Conservation (phyloP, 2,888 invertebrate genomes). For the Serrognathus titanus region DNA sequence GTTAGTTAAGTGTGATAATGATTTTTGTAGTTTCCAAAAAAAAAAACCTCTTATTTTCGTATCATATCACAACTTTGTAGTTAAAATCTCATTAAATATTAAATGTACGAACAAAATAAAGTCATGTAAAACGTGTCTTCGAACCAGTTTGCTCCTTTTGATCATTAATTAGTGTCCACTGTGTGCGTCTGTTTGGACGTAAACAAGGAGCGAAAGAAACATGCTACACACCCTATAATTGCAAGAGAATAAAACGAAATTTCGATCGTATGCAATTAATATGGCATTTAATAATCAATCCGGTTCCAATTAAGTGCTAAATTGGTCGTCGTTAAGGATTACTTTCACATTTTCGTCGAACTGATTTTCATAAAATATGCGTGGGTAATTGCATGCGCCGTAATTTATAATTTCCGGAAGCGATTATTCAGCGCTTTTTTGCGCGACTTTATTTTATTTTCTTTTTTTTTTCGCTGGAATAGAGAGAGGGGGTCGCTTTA, state of each 20-base stretch:
- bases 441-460: constrained; percentile 4
- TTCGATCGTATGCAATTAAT: constrained; percentile 7
- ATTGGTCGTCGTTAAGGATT: constrained; percentile 8
- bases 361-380: not conserved
- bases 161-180: too few relatives aligned
- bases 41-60: too few relatives aligned
- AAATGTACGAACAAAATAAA: not conserved
- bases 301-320: constrained; percentile 11
- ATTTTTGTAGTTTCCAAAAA: too few relatives aligned
- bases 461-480: too few relatives aligned
- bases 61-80: too few relatives aligned
- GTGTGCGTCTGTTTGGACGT: too few relatives aligned
- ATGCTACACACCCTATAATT: not conserved
- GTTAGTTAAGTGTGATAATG: too few relatives aligned
- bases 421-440: constrained; percentile 10
- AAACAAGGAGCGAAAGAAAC: not conserved
- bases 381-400: not conserved
- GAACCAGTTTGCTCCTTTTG: too few relatives aligned
- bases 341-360: constrained; percentile 4
- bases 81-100: too few relatives aligned
- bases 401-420: constrained; percentile 14
- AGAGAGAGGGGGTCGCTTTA: too few relatives aligned
- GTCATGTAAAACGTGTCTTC: not conserved
- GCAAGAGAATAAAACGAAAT: not conserved
- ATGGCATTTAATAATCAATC: constrained; percentile 7